Conservation (phyloP, 1,140 invertebrate species). For the Drosophila truncata region DNA sequence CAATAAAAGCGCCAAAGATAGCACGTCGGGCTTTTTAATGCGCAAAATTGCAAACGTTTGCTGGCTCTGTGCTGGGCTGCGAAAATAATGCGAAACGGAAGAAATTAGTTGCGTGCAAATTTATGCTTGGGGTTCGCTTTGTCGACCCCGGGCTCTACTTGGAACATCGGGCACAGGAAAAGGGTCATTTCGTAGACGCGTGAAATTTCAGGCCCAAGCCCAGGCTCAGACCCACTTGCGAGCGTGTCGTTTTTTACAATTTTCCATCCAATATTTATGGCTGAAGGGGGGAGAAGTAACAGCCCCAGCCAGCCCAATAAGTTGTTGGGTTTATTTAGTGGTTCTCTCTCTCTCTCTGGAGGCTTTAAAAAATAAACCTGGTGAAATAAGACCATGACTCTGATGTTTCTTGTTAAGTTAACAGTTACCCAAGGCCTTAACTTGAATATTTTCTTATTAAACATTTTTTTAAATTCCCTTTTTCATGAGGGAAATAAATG, state of each 20-base stretch:
- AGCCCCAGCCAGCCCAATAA: constrained; percentile 9
- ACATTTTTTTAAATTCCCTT: too few relatives aligned
- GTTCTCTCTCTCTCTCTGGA: neutral
- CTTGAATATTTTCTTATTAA: neutral
- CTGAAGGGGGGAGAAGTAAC: neutral
- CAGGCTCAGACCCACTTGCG: constrained; percentile 45
- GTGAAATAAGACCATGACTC: neutral
- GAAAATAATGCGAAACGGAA: constrained; percentile 84
- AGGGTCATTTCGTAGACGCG: constrained; percentile 79
- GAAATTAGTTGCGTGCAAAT: constrained; percentile 84
- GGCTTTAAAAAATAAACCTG: constrained; percentile 13
- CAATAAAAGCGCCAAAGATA: constrained; percentile 84
- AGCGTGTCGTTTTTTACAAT: constrained; percentile 34
- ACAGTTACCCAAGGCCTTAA: neutral
- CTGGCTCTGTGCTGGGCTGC: constrained; percentile 47
- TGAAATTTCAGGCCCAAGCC: constrained; percentile 67
- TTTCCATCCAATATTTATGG: constrained; percentile 48
- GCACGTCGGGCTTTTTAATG: constrained; percentile 83
- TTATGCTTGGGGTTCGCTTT: constrained; percentile 67
- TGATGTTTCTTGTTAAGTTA: neutral
- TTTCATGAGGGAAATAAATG: too few relatives aligned
- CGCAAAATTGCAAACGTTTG: constrained; percentile 81
- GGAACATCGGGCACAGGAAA: constrained; percentile 62
- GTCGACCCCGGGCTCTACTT: constrained; percentile 8
- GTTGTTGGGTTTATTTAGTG: constrained; percentile 15